Evolutionary conservation across 2,888 invertebrate species (phyloP), one percentile per base, ranked within the genome.

Genomic region (Diplazon laetatorius): DNA sequence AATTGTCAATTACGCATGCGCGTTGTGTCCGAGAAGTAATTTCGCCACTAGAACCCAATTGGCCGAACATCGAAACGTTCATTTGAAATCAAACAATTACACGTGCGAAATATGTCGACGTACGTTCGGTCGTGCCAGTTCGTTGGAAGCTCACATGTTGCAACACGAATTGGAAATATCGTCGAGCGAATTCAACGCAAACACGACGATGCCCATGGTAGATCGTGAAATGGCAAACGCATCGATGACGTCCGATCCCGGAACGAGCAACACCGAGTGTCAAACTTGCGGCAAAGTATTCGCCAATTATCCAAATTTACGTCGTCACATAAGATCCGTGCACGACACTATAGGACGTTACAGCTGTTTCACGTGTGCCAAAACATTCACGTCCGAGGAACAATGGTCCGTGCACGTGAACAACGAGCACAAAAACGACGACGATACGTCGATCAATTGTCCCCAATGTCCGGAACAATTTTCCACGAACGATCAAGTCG

Each of bases 21-120:
- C 93, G 12, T 93, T 95, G 60, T 95, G 95, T 48, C 76, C 82
- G 0, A 52, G 25, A 1, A 80, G 55, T 62, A 50, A 42, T 18
- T 82, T 76, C 16, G 88, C 92, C 60, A 92, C 93, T 3, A 93
- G 93, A 22, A 92, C 92, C 0, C 94, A 95, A 81, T 90, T 95
- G 1, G 93, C 93, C 0, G 94, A 95, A 84, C 95, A 95, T 85
- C 93, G 94, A 78, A 94, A 93, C 84, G 92, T 93, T 4, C 95
- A 95, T 87, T 91, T 95, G 80, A 93, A 94, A 82, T 92, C 94
- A 1, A 95, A 95, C 84, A 88, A 95, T 60, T 95, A 94, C 80
- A 93, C 93, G 0, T 94, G 94, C 82, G 93, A 92, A 20, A 89
- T 93, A 22, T 94, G 94, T 78, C 88, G 92, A 0, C 93, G 93